A percentile compares a stretch with the other conserved stretches of the same genome.
Conservation (phyloP, 1,140 invertebrate genomes). For the Periplaneta americana region DNA sequence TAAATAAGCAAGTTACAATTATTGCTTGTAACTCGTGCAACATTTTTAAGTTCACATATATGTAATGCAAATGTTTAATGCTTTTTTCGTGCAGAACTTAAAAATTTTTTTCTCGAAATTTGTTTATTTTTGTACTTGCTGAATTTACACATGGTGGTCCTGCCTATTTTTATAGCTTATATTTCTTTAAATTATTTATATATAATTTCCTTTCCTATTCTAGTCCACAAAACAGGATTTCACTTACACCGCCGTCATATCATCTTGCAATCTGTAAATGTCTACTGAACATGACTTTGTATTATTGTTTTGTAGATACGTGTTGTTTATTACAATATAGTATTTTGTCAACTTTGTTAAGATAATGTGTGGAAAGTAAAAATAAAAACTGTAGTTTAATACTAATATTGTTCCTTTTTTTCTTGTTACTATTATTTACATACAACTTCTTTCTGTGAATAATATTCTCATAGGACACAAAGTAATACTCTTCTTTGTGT, state of each 20-base stretch:
- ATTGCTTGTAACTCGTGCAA: neutral
- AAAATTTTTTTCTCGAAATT: too few relatives aligned
- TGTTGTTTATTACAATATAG: neutral
- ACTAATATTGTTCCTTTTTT: too few relatives aligned
- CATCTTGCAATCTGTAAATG: neutral
- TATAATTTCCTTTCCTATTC: neutral
- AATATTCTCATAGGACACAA: too few relatives aligned
- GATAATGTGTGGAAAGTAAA: neutral
- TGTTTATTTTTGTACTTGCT: neutral
- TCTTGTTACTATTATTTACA: too few relatives aligned
- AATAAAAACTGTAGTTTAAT: neutral
- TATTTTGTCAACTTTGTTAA: neutral
- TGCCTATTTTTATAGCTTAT: neutral
- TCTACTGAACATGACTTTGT: neutral
- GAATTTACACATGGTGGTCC: neutral
- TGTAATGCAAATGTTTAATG: too few relatives aligned
- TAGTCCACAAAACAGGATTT: neutral
- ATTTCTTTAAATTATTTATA: too few relatives aligned
- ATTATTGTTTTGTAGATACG: neutral
- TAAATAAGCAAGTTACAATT: neutral
- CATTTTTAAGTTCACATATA: neutral
- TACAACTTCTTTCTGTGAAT: too few relatives aligned
- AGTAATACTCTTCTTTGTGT: too few relatives aligned
- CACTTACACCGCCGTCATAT: neutral
- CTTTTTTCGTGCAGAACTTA: too few relatives aligned